A percentile compares a stretch with the other conserved stretches of the same genome.
Conservation (phyloP, 2,113 vertebrate genomes). For the Plecturocebus donacophilus region DNA sequence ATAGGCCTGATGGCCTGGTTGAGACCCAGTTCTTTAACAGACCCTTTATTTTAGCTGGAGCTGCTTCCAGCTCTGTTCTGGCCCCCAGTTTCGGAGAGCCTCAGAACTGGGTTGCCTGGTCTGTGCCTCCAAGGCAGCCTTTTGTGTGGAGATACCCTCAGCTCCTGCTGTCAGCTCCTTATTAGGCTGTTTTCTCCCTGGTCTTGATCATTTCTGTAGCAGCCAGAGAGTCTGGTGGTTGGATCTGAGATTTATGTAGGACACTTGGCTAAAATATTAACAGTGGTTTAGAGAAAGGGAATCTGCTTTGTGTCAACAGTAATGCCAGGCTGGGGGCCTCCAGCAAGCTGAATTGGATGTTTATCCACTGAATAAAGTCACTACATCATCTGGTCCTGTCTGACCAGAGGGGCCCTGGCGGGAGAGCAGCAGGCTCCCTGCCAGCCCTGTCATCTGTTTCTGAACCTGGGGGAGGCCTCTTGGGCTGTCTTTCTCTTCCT, state of each 20-base stretch:
- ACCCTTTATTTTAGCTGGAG: background rate
- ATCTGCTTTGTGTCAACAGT: conserved; percentile 55
- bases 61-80: background rate
- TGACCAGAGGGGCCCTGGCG: background rate
- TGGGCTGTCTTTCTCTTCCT: background rate
- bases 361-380: conserved; percentile 31
- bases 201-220: conserved; percentile 68
- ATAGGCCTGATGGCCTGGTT: background rate
- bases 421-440: background rate
- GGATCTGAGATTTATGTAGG: conserved; percentile 42
- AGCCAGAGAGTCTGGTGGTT: conserved; percentile 68
- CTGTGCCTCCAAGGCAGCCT: background rate
- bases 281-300: conserved; percentile 60
- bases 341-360: background rate
- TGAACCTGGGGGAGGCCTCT: background rate
- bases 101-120: background rate
- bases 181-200: conserved; percentile 69
- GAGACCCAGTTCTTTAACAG: conserved; percentile 8
- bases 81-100: background rate
- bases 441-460: background rate
- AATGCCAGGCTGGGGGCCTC: background rate
- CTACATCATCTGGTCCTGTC: conserved; percentile 44
- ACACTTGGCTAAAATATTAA: conserved; percentile 67
- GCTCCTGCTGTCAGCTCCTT: conserved; percentile 65
- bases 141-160: conserved; percentile 8